Evolutionary conservation across 2,888 invertebrate species (phyloP).

Genomic region (Pristionchus japonicus): DNA sequence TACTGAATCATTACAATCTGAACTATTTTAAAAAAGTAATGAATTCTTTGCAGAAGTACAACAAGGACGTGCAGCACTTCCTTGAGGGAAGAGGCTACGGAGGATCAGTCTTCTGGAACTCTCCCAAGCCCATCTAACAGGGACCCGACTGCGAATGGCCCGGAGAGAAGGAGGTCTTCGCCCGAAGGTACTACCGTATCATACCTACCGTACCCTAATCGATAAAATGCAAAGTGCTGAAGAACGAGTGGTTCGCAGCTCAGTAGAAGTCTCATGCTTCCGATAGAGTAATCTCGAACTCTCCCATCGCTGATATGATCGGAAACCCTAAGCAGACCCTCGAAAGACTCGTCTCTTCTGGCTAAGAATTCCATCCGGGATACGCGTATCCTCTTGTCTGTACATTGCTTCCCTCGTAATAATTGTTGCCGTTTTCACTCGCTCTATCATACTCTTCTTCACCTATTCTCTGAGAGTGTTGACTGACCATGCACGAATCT

Average conservation of each 20-base stretch:
- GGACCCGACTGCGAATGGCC: conserved; percentile 76
- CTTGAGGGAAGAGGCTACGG: conserved; percentile 74
- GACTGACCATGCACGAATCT: background rate
- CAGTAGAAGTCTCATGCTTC: conserved; percentile 48
- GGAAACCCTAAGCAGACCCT: conserved; percentile 72
- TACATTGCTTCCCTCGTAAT: conserved; percentile 34
- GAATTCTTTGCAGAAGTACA: conserved; percentile 69
- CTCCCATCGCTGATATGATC: conserved; percentile 64
- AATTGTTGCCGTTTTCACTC: conserved; percentile 20
- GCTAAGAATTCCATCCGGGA: background rate
- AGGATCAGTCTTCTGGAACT: conserved; percentile 75
- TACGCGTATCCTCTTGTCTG: conserved; percentile 26
- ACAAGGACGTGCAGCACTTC: conserved; percentile 73
- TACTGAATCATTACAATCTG: too few relatives aligned
- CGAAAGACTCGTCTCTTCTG: conserved; percentile 66
- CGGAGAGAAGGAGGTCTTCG: conserved; percentile 75
- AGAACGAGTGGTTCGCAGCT: conserved; percentile 70
- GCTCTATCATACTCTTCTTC: background rate
- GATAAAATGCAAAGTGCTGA: conserved; percentile 65
- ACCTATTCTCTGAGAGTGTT: background rate
- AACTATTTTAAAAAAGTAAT: too few relatives aligned
- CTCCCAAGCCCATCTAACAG: conserved; percentile 75
- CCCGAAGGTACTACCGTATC: conserved; percentile 62
- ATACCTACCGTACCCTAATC: background rate
- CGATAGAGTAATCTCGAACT: conserved; percentile 49